Evolutionary conservation across 2,888 invertebrate species (phyloP).

Genomic region (Lasioglossum vierecki): DNA sequence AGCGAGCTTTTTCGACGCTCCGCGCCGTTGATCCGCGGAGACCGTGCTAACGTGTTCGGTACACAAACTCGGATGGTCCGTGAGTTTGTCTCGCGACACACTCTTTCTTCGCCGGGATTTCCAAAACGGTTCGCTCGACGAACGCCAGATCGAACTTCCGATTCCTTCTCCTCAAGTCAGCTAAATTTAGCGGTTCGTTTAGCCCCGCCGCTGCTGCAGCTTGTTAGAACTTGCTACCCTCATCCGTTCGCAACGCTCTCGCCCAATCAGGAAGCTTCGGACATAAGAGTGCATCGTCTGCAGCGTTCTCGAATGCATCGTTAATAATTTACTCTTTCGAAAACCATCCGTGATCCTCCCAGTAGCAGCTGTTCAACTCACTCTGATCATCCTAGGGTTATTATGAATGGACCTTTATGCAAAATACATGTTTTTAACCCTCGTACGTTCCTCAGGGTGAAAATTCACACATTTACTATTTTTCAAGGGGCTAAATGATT

Average conservation of each 20-base stretch:
- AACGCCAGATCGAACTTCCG: not conserved
- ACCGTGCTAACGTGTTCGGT: not conserved
- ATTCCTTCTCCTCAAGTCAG: not conserved
- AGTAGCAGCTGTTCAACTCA: too few relatives aligned
- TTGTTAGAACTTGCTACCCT: not conserved
- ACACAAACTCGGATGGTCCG: not conserved
- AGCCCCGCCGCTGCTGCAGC: not conserved
- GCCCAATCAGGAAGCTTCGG: not conserved
- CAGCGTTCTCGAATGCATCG: not conserved
- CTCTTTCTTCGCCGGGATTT: not conserved
- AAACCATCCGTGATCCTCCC: not conserved
- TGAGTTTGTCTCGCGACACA: not conserved
- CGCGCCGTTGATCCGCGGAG: not conserved
- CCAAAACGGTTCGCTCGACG: not conserved
- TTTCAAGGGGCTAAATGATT: too few relatives aligned
- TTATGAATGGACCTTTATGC: too few relatives aligned
- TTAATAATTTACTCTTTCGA: not conserved
- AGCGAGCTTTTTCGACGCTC: not conserved
- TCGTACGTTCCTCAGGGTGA: too few relatives aligned
- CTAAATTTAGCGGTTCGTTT: constrained; percentile 10
- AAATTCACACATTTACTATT: too few relatives aligned
- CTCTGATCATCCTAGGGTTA: too few relatives aligned
- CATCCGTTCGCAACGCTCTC: not conserved
- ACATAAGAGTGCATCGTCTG: not conserved
- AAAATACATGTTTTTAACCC: too few relatives aligned